phyloP scores from a whole-genome alignment of 2,113 vertebrate genomes.

The Pantherophis guttatus region DNA sequence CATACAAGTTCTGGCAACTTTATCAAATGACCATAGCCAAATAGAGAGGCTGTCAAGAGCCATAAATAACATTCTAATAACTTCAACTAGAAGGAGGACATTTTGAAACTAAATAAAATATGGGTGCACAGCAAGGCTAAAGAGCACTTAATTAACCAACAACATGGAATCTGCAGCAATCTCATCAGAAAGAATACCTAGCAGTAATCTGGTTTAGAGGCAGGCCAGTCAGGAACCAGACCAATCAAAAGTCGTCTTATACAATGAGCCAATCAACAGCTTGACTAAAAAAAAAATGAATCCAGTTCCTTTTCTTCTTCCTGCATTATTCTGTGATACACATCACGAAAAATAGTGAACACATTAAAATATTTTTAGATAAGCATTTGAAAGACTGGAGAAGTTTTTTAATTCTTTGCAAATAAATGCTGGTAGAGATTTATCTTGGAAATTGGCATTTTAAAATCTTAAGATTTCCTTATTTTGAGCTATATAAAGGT shows the following conservation, averaged over 20 bases:
- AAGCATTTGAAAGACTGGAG: neutral
- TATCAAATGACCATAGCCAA: neutral
- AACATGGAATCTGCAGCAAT: neutral
- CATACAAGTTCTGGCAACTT: neutral
- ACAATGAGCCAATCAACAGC: neutral
- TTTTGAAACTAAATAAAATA: neutral
- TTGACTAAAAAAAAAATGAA: neutral
- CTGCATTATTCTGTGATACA: neutral
- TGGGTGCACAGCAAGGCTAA: neutral
- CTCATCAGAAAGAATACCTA: neutral
- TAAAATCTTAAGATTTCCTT: neutral
- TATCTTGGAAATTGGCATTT: neutral
- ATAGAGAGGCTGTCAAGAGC: neutral
- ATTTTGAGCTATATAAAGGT: neutral
- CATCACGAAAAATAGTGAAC: conserved; percentile 5
- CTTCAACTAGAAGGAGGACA: neutral
- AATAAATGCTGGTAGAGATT: neutral
- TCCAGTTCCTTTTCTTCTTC: neutral
- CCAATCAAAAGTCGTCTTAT: neutral
- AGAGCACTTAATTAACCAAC: neutral
- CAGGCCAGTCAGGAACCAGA: neutral
- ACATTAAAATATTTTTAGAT: conserved; percentile 17
- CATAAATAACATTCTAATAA: neutral
- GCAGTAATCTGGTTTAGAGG: neutral
- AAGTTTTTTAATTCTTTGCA: conserved; percentile 3